These are phyloP conservation scores for Hafferia zeledoni DNA, from an alignment of 2,797 vertebrate species.

Conservation along the genomic window DNA sequence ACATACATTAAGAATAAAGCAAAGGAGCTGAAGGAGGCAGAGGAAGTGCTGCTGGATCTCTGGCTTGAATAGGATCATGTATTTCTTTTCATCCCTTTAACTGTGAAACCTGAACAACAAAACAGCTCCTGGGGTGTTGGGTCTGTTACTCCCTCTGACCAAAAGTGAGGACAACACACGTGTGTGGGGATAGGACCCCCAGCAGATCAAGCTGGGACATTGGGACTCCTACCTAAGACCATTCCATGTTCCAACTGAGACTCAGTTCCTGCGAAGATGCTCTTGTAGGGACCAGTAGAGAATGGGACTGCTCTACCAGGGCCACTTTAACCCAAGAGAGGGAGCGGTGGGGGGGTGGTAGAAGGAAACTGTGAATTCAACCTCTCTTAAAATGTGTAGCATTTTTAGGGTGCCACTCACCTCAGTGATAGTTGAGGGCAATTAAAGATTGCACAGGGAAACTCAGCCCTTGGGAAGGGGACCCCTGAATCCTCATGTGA, in stretches of 20 bases:
- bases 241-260: background rate
- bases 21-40: background rate
- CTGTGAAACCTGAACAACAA: background rate
- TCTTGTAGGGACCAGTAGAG: background rate
- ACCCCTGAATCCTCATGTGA: background rate
- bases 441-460: background rate
- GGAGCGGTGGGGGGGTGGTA: rapidly evolving
- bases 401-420: background rate
- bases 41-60: background rate
- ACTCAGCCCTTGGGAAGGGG: background rate
- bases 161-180: background rate
- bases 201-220: background rate
- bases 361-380: background rate
- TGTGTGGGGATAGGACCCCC: background rate
- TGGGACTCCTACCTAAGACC: background rate
- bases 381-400: rapidly evolving
- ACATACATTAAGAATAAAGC: background rate
- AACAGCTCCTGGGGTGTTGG: background rate
- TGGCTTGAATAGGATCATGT: background rate
- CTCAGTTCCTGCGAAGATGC: background rate
- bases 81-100: background rate
- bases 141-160: background rate
- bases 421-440: background rate
- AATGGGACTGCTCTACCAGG: background rate
- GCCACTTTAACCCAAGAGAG: background rate